phyloP scores from a whole-genome alignment of 2,888 invertebrate species.

The Cephus pulcher region DNA sequence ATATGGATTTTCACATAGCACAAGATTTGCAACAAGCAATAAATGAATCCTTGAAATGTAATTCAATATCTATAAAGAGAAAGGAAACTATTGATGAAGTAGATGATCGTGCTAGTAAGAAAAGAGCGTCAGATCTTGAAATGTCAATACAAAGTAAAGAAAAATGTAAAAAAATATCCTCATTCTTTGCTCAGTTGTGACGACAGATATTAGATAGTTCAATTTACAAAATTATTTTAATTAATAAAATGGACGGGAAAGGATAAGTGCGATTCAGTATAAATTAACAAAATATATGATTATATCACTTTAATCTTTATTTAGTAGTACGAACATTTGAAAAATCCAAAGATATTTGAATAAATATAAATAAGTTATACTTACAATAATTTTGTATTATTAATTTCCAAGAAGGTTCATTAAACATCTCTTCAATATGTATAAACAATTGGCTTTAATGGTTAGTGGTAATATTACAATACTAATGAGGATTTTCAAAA shows the following conservation, averaged over 20 bases:
- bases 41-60: slow-evolving; percentile 63
- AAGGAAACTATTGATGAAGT: too few species aligned
- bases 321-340: too few species aligned
- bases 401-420: too few species aligned
- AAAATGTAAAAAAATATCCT: slow-evolving; percentile 62
- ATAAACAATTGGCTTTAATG: too few species aligned
- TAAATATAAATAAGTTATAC: too few species aligned
- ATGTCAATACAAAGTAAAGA: slow-evolving; percentile 60
- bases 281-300: slow-evolving; percentile 19
- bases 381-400: too few species aligned
- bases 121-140: slow-evolving; percentile 58
- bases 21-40: slow-evolving; percentile 78
- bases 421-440: too few species aligned
- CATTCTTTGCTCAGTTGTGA: slow-evolving; percentile 68
- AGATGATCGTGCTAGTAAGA: slow-evolving; percentile 52
- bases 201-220: slow-evolving; percentile 40
- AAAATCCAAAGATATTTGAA: too few species aligned
- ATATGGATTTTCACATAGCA: slow-evolving; percentile 89
- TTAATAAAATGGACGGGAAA: too few species aligned
- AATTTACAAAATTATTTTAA: background rate
- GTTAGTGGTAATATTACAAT: too few species aligned
- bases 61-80: background rate
- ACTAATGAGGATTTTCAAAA: too few species aligned
- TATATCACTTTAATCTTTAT: slow-evolving; percentile 3
- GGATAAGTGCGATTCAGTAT: slow-evolving; percentile 39